These are phyloP conservation scores for Bos indicus DNA, from an alignment of 2,113 vertebrate genomes.

Conservation along the genomic window DNA sequence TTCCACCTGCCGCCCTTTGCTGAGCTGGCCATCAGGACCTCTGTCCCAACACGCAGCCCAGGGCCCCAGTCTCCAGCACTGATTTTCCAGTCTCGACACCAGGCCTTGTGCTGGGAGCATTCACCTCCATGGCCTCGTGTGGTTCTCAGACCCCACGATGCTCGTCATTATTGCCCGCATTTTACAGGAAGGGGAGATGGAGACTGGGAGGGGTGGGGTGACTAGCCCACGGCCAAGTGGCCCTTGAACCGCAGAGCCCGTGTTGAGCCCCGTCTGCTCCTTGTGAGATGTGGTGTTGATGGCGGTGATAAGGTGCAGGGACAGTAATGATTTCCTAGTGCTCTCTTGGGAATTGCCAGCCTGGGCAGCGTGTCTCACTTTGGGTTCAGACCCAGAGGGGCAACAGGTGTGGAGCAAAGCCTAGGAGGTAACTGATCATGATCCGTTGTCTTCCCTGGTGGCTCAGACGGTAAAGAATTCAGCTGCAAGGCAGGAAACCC, in stretches of 20 bases:
- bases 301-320: fast-evolving
- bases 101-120: not conserved
- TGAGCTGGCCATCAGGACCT: not conserved
- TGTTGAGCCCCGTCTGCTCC: not conserved
- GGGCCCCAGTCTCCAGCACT: not conserved
- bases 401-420: fast-evolving
- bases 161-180: not conserved
- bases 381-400: not conserved
- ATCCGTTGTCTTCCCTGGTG: not conserved
- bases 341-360: not conserved
- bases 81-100: not conserved
- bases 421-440: not conserved
- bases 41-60: not conserved
- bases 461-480: not conserved
- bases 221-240: not conserved
- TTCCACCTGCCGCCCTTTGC: not conserved
- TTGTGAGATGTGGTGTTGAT: not conserved
- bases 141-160: not conserved
- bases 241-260: not conserved
- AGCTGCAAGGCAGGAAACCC: not conserved
- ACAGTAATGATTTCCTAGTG: fast-evolving
- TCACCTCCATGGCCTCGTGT: not conserved
- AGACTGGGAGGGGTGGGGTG: not conserved
- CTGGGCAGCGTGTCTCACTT: too few relatives aligned
- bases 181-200: not conserved